phyloP scores from a whole-genome alignment of 1,140 invertebrate genomes.

The Brachionus angularis region DNA sequence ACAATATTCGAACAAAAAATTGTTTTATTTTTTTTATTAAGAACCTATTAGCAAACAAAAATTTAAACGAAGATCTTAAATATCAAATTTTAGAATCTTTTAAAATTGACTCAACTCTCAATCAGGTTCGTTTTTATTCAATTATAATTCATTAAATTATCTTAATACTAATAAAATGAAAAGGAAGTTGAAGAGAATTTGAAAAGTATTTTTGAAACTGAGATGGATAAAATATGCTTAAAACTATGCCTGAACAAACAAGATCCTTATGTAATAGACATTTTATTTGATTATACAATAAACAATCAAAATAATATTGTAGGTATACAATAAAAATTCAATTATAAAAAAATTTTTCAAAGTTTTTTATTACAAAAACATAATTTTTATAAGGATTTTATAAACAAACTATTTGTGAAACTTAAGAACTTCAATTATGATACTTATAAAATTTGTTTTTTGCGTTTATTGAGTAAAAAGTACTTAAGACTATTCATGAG shows the following conservation, averaged over 20 bases:
- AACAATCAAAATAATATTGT: slow-evolving; percentile 19
- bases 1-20: too few species aligned
- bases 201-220: too few species aligned
- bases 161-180: too few species aligned
- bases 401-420: not conserved
- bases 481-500: not conserved
- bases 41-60: too few species aligned
- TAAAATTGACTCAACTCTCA: too few species aligned
- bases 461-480: slow-evolving; percentile 18
- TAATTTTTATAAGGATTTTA: slow-evolving; percentile 13
- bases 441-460: slow-evolving; percentile 19
- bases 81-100: too few species aligned
- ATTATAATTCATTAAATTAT: too few species aligned
- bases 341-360: not conserved
- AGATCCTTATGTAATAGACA: not conserved
- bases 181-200: too few species aligned
- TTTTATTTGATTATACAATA: slow-evolving; percentile 7
- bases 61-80: too few species aligned
- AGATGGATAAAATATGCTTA: slow-evolving; percentile 26
- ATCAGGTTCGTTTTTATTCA: too few species aligned
- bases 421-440: not conserved
- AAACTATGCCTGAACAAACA: not conserved
- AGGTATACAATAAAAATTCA: not conserved
- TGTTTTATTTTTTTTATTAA: too few species aligned
- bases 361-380: not conserved